Conservation (phyloP, 2,888 invertebrate species). For the Dicranocentrus wangi region DNA sequence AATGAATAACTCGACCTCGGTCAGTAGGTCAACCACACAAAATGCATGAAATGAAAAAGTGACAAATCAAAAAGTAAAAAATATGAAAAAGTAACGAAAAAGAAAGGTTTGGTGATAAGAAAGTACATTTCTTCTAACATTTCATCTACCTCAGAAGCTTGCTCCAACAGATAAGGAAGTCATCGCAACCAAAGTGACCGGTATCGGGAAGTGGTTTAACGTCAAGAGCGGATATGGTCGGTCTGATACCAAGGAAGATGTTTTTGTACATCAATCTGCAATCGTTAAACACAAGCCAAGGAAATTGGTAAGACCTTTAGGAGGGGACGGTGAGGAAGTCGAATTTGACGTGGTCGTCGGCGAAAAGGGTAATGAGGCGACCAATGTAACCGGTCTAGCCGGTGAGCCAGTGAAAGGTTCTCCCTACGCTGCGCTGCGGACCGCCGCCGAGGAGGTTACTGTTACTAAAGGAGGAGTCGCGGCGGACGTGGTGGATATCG, state of each 20-base stretch:
- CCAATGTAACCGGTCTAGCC: conserved; percentile 97
- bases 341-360: conserved; percentile 99
- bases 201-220: conserved; percentile 99
- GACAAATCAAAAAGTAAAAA: too few species aligned
- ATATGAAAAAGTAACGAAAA: too few species aligned
- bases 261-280: conserved; percentile 99
- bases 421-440: conserved; percentile 97
- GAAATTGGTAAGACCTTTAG: conserved; percentile 98
- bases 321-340: conserved; percentile 97
- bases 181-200: conserved; percentile 95
- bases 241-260: conserved; percentile 99
- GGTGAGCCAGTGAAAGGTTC: conserved; percentile 97
- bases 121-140: too few species aligned
- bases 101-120: too few species aligned
- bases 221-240: conserved; percentile 98
- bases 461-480: conserved; percentile 72
- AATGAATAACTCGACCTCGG: too few species aligned
- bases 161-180: conserved; percentile 80
- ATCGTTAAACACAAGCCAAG: conserved; percentile 98
- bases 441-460: conserved; percentile 79
- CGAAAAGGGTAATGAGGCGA: conserved; percentile 98
- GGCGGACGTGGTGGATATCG: conserved; percentile 67
- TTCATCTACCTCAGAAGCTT: conserved; percentile 60
- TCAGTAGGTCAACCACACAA: too few species aligned
- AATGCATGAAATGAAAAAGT: too few species aligned